Evolutionary conservation across 2,888 invertebrate genomes (phyloP), one percentile per base, ranked within the genome.

Genomic region (Eristalinus sepulchralis): DNA sequence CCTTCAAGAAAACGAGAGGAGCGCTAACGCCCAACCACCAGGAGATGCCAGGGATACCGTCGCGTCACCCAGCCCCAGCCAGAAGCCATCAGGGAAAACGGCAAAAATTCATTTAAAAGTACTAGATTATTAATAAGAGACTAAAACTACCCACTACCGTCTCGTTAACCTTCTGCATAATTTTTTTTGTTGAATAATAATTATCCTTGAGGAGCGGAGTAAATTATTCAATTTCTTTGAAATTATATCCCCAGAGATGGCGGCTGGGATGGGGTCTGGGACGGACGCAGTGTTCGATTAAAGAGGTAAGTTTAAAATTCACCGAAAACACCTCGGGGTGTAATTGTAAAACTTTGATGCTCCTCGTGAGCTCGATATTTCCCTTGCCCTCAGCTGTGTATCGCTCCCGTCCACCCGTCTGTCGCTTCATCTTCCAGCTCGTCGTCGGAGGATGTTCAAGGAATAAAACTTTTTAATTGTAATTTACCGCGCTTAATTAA

Each of bases 401-500:
- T 59, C 62, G n/a, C 27, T 13, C n/a, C 60, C 31, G 4, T 47
- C n/a, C n/a, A 9, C 9, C 11, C 2, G n/a, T 39, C 11, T 2
- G 39, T 57, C 2, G 8, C 9, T 22, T 6, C 13, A 10, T 62
- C 33, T 39, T 31, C 17, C 22, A 27, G 2, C 5, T 5, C 27
- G 5, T 3, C 53, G 2, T 10, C 47, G 53, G n/a, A 47, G 59
- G 66, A 66, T 55, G 57, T 57, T 73, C 47, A 79, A 68, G 36
- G 57, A 70, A 64, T 70, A 77, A 71, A 85, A 78, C 70, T 83
- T 86, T 86, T 86, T 83, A 86, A 86, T 86, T 86, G 83, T 86
- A 78, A 86, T 86, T 83, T 78, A 86, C 78, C 73, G 75, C 83
- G 78, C 86, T 83, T 86, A 86, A 83, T 86, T 86, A 86, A 86